Conservation (phyloP, 1,140 invertebrate genomes). For the Hylyphantes graminicola region DNA sequence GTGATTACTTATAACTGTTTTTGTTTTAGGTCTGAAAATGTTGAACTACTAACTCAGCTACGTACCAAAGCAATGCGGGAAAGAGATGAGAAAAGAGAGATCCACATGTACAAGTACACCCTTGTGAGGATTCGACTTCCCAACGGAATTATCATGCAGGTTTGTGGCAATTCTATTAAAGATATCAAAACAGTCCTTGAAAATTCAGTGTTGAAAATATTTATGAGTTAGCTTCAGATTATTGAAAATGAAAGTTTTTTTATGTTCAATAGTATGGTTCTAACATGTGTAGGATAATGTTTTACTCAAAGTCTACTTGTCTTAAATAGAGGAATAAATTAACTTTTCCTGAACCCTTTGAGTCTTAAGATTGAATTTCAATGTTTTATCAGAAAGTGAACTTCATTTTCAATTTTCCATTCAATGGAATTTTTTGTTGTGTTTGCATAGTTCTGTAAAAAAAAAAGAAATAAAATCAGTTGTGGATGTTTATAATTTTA, state of each 20-base stretch:
- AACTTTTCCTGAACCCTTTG: too few species aligned
- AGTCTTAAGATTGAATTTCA: too few species aligned
- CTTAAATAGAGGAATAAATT: too few species aligned
- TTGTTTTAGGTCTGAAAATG: conserved; percentile 75
- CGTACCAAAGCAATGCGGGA: conserved; percentile 93
- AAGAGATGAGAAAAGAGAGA: conserved; percentile 81
- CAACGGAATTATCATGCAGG: conserved; percentile 84
- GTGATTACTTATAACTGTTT: neutral
- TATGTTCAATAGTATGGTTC: conserved; percentile 5
- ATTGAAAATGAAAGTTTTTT: neutral
- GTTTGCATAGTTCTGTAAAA: too few species aligned
- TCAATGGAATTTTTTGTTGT: too few species aligned
- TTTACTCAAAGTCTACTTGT: neutral
- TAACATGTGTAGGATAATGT: too few species aligned
- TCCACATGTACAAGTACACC: conserved; percentile 83
- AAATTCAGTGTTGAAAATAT: neutral
- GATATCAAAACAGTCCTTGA: neutral
- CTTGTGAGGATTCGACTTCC: conserved; percentile 88
- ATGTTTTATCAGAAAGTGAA: too few species aligned
- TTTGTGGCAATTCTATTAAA: conserved; percentile 65
- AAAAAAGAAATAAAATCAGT: too few species aligned
- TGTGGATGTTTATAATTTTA: too few species aligned
- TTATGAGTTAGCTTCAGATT: neutral
- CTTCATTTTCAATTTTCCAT: too few species aligned
- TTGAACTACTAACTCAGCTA: conserved; percentile 83